phyloP scores from a whole-genome alignment of 1,140 invertebrate species.

The Protaetia brevitarsis region DNA sequence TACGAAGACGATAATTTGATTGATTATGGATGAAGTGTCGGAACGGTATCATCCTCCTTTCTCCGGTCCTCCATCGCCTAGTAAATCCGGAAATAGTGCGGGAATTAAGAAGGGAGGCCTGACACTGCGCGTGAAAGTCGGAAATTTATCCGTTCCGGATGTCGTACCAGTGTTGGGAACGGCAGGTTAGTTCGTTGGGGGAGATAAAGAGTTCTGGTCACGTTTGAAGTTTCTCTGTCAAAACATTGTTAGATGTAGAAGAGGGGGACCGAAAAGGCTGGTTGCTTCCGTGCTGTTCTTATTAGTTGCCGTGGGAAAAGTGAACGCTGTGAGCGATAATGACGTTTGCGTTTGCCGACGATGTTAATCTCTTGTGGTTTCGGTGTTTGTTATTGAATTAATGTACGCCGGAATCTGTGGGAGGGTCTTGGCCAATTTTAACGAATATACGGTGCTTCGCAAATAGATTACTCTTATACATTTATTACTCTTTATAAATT shows the following conservation, averaged over 20 bases:
- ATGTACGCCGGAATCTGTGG: too few relatives aligned
- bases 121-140: neutral
- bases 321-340: neutral
- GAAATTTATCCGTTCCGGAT: neutral
- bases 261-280: neutral
- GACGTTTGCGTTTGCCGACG: neutral
- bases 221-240: constrained; percentile 7
- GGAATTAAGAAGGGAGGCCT: neutral
- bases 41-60: neutral
- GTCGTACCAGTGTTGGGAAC: too few relatives aligned
- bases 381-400: neutral
- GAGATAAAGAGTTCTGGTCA: constrained; percentile 5
- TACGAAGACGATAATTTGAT: constrained; percentile 4
- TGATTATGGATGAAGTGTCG: constrained; percentile 14
- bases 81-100: constrained; percentile 1
- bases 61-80: neutral
- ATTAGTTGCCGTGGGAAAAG: neutral
- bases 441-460: too few relatives aligned
- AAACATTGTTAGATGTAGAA: neutral
- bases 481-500: too few relatives aligned
- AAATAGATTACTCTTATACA: too few relatives aligned
- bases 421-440: too few relatives aligned
- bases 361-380: neutral
- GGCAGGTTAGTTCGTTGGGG: neutral
- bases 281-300: neutral